Base-by-base conservation (phyloP, 2,888 invertebrate genomes). In the Gonocerus acuteangulatus region DNA sequence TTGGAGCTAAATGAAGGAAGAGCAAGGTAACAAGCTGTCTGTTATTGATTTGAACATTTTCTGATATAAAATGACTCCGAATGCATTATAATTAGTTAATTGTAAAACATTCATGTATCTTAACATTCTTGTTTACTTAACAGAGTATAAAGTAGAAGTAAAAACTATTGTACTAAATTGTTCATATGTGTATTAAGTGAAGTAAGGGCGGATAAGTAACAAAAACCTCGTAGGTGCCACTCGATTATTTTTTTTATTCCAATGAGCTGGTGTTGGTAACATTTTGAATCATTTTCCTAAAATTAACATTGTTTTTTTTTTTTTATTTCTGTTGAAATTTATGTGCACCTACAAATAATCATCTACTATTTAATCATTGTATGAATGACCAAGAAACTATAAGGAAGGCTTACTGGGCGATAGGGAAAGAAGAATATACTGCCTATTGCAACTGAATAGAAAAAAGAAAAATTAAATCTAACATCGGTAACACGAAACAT, bases 141-240 rank as follows among this genome's bases (percentile, higher is more conserved):
- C 62, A 61, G 52, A 62, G 63, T 49, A 64, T 62, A 56, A 57
- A 60, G 54, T 60, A 62, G 64, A 62, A 62, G 57, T 62, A 48
- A 62, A 65, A 65, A 65, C 65, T 65, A 65, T 65, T 62, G 65
- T 65, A 62, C 65, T 65, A 64, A 64, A 64, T 54, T 54, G 54
- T 54, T 54, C 54, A 54, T 54, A 54, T 54, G 54, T 54, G 54
- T 54, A 54, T 54, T 54, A 54, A 54, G 54, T 54, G 54, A 54
- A 54, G 54, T 54, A 54, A 54, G 39, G 54, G 54, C 42, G 4
- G 36, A 54, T 42, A 54, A 54, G 39, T 54, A 54, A 54, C 54
- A 54, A 54, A 54, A 54, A 54, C 22, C 22, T 42, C 39, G 54
- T 54, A 54, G 54, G 54, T 54, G 54, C 54, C 54, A 54, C 54